Conservation (phyloP, 2,113 vertebrate genomes). For the Bucco capensis region DNA sequence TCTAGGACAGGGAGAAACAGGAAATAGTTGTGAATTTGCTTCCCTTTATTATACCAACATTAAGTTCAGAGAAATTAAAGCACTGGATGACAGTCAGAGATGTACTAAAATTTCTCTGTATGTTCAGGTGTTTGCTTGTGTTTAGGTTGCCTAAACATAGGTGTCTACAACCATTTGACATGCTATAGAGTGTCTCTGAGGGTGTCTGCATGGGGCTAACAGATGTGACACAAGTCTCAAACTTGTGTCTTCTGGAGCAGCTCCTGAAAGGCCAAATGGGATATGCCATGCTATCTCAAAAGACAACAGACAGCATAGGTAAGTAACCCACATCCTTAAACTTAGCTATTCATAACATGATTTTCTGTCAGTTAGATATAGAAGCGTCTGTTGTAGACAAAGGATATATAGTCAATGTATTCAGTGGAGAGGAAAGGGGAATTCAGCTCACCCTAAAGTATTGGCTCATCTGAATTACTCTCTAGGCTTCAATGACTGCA, state of each 20-base stretch:
- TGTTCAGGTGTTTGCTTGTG: background rate
- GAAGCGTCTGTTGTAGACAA: background rate
- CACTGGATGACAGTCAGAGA: background rate
- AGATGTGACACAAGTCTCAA: background rate
- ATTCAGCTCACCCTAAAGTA: background rate
- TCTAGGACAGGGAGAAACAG: background rate
- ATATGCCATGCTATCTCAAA: background rate
- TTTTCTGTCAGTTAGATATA: background rate
- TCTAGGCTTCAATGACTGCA: background rate
- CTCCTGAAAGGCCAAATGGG: background rate
- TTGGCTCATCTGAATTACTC: background rate
- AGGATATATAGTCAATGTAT: background rate
- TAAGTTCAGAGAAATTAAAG: background rate
- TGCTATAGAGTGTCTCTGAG: background rate
- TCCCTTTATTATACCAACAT: background rate
- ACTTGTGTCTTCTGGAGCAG: background rate
- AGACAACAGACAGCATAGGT: background rate
- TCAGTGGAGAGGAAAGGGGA: background rate
- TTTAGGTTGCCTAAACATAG: background rate
- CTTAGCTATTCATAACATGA: background rate
- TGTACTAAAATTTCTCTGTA: background rate
- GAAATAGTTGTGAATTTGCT: background rate
- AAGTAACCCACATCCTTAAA: background rate
- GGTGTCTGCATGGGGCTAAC: background rate
- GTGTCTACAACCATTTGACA: background rate